Evolutionary conservation across 2,113 vertebrate species (phyloP), one percentile per base, ranked within the genome.

Genomic region (Empidonax traillii): DNA sequence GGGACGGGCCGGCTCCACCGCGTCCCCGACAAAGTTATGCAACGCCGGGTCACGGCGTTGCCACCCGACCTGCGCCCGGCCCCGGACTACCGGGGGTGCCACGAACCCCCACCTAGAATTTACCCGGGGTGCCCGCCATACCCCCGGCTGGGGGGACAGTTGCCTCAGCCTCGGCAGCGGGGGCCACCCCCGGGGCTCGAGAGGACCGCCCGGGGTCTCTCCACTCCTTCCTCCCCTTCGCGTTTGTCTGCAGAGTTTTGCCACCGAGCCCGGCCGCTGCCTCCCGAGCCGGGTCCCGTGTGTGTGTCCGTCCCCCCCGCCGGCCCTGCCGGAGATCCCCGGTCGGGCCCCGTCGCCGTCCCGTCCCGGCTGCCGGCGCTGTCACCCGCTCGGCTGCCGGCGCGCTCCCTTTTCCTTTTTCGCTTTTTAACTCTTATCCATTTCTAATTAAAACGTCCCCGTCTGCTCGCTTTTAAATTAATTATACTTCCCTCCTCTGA

Each of bases 371-470:
- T 28, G 43, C 22, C 56, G n/a, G 16, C 37, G 8, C 58, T 87
- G 31, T 51, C 61, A 44, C 86, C 72, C 55, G 21, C 83, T 52
- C 87, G 33, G 83, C 53, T 63, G 46, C 28, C 71, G 16, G 9
- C 23, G 28, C 28, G 18, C 51, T 89, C 73, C 58, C 25, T 61
- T 63, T 85, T 6, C 61, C 78, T 41, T 88, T 58, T n/a, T 39
- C 47, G 47, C 58, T 76, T 79, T 93, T 85, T 49, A 89, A 91
- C 89, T 94, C 88, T 92, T 93, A 73, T 65, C 93, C 89, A 72
- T 95, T 97, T 95, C 97, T 95, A 95, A 96, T 96, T 96, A 97
- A 96, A 95, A 92, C 85, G 78, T 93, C 94, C 96, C 95, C 90
- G 92, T 95, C 94, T 91, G 78, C 41, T 92, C 91, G 66, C 87